These are phyloP conservation scores for Enteromius treurensis DNA, from an alignment of 2,797 vertebrate genomes.

Conservation along the genomic window DNA sequence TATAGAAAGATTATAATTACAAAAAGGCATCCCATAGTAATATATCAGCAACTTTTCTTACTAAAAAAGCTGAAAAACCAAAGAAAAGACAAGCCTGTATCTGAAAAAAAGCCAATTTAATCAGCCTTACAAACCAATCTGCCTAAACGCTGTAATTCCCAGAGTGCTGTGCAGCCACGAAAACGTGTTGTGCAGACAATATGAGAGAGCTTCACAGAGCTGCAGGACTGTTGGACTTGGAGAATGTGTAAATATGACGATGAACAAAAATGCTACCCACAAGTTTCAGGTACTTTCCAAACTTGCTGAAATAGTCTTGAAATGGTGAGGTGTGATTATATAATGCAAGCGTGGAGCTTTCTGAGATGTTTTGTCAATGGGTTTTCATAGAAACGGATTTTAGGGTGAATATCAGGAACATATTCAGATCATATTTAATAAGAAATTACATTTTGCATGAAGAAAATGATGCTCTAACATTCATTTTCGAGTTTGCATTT, in stretches of 20 bases:
- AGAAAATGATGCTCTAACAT: neutral
- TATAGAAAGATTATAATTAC: constrained; percentile 57
- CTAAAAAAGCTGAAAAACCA: constrained; percentile 34
- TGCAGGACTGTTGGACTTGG: constrained; percentile 30
- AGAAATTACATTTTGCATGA: neutral
- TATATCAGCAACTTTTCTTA: constrained; percentile 57
- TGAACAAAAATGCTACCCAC: neutral
- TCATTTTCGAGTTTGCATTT: neutral
- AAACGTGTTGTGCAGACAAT: neutral
- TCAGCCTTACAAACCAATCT: constrained; percentile 27
- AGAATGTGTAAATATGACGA: constrained; percentile 17
- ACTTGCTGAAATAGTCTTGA: constrained; percentile 6
- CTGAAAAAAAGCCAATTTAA: constrained; percentile 22
- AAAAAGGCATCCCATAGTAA: constrained; percentile 55
- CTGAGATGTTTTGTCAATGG: neutral
- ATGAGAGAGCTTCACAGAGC: constrained; percentile 4
- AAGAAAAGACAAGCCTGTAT: constrained; percentile 21
- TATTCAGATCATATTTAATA: constrained; percentile 8
- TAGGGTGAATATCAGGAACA: constrained; percentile 24
- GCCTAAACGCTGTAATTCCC: constrained; percentile 35
- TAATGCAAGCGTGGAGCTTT: constrained; percentile 2
- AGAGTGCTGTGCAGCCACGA: constrained; percentile 34
- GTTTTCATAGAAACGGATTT: neutral
- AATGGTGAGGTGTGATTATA: constrained; percentile 3
- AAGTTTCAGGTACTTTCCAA: constrained; percentile 41